Base-by-base conservation (phyloP, 2,797 vertebrate species). In the Aulostomus chinensis region DNA sequence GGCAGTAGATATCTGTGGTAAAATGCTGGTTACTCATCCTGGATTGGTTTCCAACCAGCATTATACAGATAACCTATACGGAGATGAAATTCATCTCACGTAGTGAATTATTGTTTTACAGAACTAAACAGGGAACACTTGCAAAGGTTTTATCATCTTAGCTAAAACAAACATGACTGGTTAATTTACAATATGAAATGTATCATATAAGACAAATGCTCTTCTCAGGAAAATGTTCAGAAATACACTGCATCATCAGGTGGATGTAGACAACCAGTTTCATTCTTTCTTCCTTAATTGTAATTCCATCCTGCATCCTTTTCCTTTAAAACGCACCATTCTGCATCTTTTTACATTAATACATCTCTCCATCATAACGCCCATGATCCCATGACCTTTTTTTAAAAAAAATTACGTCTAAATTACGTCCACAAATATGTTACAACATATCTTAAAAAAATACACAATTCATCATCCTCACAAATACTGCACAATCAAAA, bases 231-330 rank as follows among this genome's bases (percentile, higher is more conserved):
- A 43, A 58, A 43, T 38, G 50, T 62, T n/a, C 67, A 70, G 76
- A 85, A 82, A 79, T 76, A 76, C 74, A 72, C 71, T 67, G 78
- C 76, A 83, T 87, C 86, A 84, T 86, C 83, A 84, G 80, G 78
- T 78, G 82, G 85, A 89, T 86, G 86, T 86, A 84, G 81, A 88
- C 80, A 83, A 87, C 86, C 86, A 88, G 86, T 88, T 80, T 78
- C 81, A 87, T 76, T 2, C 22, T 64, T 80, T 53, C 61, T 80
- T 68, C 54, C 76, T 46, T 21, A 28, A 25, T 78, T 75, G 31
- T 64, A 74, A 61, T 66, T 62, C 67, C 74, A 78, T 76, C 68
- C 64, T 54, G 71, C 80, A 80, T 83, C 80, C 66, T 68, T 46
- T 83, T 79, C 60, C 39, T 86, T 84, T 83, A n/a, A n/a, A n/a